These are phyloP conservation scores for Athripsodes cinereus DNA, from an alignment of 2,888 invertebrate genomes.

Conservation along the genomic window DNA sequence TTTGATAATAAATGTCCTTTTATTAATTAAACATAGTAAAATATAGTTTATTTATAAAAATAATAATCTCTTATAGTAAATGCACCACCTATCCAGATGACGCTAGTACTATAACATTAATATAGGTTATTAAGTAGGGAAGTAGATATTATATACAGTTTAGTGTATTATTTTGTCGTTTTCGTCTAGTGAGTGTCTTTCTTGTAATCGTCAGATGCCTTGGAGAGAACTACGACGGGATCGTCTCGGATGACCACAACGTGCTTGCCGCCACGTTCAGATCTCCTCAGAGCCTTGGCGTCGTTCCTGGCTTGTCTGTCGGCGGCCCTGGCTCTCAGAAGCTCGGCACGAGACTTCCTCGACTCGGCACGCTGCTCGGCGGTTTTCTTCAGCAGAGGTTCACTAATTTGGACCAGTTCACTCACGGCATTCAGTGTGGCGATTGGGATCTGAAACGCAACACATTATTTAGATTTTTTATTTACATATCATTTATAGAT, in stretches of 20 bases:
- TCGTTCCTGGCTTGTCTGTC: slow-evolving; percentile 24
- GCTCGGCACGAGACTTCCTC: slow-evolving; percentile 20
- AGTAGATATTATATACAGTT: no score
- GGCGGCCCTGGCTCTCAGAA: slow-evolving; percentile 22
- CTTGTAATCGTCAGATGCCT: neutral
- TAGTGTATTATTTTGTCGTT: no score
- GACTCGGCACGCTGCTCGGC: slow-evolving; percentile 21
- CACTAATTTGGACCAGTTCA: slow-evolving; percentile 22
- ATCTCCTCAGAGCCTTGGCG: slow-evolving; percentile 20
- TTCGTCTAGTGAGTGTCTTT: no score
- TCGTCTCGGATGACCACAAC: slow-evolving; percentile 9
- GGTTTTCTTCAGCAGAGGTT: slow-evolving; percentile 21
- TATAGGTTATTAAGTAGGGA: no score
- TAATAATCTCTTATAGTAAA: no score
- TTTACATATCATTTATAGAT: no score
- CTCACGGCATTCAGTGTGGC: slow-evolving; percentile 27
- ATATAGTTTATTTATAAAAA: no score
- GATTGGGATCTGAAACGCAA: slow-evolving; percentile 28
- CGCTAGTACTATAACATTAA: no score
- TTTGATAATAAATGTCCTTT: no score
- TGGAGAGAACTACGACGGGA: neutral
- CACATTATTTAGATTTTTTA: no score
- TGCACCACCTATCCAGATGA: no score
- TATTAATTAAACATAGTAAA: no score
- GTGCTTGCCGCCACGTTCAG: slow-evolving; percentile 5